Base-by-base conservation (phyloP, 2,888 invertebrate genomes). In the Ganaspis brasiliensis region DNA sequence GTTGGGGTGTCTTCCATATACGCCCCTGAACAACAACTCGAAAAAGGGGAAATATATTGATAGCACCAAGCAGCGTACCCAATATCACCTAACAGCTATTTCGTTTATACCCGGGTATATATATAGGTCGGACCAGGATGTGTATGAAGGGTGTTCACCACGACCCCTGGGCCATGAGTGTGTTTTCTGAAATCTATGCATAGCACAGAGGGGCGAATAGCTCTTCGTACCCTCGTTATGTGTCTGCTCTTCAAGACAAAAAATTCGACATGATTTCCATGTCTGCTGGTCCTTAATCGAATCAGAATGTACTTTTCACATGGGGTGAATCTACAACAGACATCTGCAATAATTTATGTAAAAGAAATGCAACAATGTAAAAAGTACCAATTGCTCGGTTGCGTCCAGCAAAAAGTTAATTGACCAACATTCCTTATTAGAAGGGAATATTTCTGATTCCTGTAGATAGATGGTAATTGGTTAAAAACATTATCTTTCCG, bases 41-140 rank as follows among this genome's bases (percentile, higher is more conserved):
- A 52, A 52, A 77, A 57, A 73, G 73, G 75, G 79, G 82, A 84
- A 84, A 86, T 84, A 83, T 86, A 87, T 86, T 84, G 88, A 86
- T 84, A 85, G 83, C 80, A 79, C 81, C 82, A 80, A 70, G 82
- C 83, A 82, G 89, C 89, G 81, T 84, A 85, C 82, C 89, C 90
- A 87, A 91, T 91, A 90, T 91, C 88, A 86, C 88, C 90, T 89
- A 90, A 90, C 89, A 89, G 88, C 89, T 86, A 89, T 89, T 89
- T 87, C 88, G 87, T 87, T 88, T 88, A 87, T 89, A 88, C 84
- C 45, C 82, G 81, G 72, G 76, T 74, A 16, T 52, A 52, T 19
- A 52, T 52, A 52, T 67, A 67, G 67, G 45, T 67, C 24, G 67
- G 67, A 40, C 67, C 9, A 45, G 45, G 21, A 19, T 72, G 40